Base-by-base conservation (phyloP, 2,888 invertebrate genomes). In the Tipula vernalis region DNA sequence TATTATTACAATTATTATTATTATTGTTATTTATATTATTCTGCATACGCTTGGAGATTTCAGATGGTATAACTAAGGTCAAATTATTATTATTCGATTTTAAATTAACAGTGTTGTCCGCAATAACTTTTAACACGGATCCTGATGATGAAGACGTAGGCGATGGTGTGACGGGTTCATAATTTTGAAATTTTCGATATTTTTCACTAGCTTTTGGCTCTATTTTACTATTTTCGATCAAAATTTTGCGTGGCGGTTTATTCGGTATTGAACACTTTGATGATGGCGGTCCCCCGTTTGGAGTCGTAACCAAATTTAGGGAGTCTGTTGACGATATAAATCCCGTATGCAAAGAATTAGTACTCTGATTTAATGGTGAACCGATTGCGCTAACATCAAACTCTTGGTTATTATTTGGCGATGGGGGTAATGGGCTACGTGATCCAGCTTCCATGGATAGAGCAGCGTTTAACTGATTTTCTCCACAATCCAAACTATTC, bases 401-500 rank as follows among this genome's bases (percentile, higher is more conserved):
- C 86, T 91, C 91, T 3, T 89, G 89, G 6, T 90, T 89, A 42
- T 90, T 90, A 86, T 90, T 91, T 0, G 93, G 93, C 0, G 95
- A 95, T 1, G 94, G 94, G 2, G 96, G 96, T 88, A 97, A 90
- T 0, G 97, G 97, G 89, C 96, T 96, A 88, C 97, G 93, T 4
- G 96, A 96, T 36, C 96, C 94, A 36, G 96, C 95, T 90, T 96
- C 96, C 94, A 96, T 95, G 87, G 94, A 95, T n/a, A 94, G 92
- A 0, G 94, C 95, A 47, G 95, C 95, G 87, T 95, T 94, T 88
- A 96, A 94, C 88, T 96, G 96, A 89, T 94, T 95, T 89, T 96
- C 96, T 87, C 94, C 94, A 89, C 95, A 95, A 88, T 95, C 95
- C 87, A 95, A 92, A 89, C 93, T 94, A 88, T 93, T 93, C 10